Evolutionary conservation across 1,140 invertebrate genomes (phyloP).

Genomic region (Cephus cinctus): DNA sequence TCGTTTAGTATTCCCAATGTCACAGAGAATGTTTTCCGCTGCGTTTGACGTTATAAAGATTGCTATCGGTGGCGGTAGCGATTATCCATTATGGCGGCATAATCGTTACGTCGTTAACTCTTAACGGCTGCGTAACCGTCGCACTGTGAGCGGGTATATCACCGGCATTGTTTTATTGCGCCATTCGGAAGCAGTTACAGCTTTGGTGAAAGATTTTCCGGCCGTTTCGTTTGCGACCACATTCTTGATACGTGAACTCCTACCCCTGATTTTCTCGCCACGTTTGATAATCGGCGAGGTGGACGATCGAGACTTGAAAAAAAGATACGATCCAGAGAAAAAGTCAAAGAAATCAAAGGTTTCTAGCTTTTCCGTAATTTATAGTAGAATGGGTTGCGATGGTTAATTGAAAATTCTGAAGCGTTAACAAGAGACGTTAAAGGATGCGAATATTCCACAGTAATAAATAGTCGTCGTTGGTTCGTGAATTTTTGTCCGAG

Average conservation of each 20-base stretch:
- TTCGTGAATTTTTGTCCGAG: not conserved
- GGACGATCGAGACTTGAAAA: conserved; percentile 14
- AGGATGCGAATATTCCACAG: too few species aligned
- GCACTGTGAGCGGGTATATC: conserved; percentile 2
- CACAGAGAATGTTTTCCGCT: conserved; percentile 20
- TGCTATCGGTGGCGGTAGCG: conserved; percentile 46
- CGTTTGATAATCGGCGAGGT: conserved; percentile 20
- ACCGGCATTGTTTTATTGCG: conserved; percentile 27
- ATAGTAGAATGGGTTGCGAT: too few species aligned
- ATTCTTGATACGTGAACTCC: conserved; percentile 29
- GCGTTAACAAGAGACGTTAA: too few species aligned
- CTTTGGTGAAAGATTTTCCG: conserved; percentile 17
- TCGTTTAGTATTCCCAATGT: too few species aligned
- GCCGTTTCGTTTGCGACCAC: conserved; percentile 17
- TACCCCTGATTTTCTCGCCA: conserved; percentile 22
- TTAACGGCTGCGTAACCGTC: conserved; percentile 29
- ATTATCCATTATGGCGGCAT: conserved; percentile 48
- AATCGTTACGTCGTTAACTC: conserved; percentile 51
- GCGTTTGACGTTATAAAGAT: conserved; percentile 47
- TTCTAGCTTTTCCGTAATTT: too few species aligned
- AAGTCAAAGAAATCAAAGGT: too few species aligned
- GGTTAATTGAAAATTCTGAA: too few species aligned
- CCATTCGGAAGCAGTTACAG: conserved; percentile 19
- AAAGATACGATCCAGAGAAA: conserved; percentile 12
- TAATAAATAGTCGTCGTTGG: not conserved